Percentiles rank a stretch among this genome's conserved stretches.
Conservation (phyloP, 2,113 vertebrate genomes). For the Argyrosomus japonicus region DNA sequence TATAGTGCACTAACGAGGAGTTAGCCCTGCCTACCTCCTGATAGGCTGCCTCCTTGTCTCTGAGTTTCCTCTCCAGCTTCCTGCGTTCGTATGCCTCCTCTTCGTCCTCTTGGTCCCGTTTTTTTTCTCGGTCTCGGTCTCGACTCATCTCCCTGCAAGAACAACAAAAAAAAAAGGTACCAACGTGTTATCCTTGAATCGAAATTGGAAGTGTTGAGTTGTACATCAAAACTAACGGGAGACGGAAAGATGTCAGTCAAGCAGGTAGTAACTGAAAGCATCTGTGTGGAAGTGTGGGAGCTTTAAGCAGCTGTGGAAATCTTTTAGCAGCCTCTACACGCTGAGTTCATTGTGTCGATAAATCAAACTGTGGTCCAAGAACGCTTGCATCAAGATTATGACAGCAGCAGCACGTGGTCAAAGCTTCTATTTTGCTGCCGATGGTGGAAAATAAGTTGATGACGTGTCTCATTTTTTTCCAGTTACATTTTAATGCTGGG, state of each 20-base stretch:
- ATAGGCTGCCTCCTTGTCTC: slow-evolving; percentile 98
- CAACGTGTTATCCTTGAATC: neutral
- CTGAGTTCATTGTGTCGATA: neutral
- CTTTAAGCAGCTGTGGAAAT: neutral
- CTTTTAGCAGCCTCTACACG: neutral
- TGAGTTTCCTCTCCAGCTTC: slow-evolving; percentile 94
- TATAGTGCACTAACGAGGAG: neutral
- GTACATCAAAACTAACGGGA: neutral
- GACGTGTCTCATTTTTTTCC: neutral
- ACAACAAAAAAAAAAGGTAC: neutral
- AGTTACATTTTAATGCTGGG: neutral
- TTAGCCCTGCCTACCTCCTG: slow-evolving; percentile 88
- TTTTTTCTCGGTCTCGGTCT: slow-evolving; percentile 94
- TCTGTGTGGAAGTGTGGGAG: neutral
- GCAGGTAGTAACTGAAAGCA: neutral
- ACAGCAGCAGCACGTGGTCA: neutral
- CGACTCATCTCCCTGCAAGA: slow-evolving; percentile 88
- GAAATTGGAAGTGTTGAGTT: neutral
- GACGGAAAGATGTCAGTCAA: neutral
- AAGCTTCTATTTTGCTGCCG: neutral
- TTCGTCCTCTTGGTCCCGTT: slow-evolving; percentile 96
- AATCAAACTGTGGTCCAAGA: neutral
- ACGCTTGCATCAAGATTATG: neutral
- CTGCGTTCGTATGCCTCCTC: slow-evolving; percentile 96
- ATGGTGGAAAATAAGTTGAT: neutral